Base-by-base conservation (phyloP, 2,113 vertebrate genomes). In the Pachypanchax playfairii region DNA sequence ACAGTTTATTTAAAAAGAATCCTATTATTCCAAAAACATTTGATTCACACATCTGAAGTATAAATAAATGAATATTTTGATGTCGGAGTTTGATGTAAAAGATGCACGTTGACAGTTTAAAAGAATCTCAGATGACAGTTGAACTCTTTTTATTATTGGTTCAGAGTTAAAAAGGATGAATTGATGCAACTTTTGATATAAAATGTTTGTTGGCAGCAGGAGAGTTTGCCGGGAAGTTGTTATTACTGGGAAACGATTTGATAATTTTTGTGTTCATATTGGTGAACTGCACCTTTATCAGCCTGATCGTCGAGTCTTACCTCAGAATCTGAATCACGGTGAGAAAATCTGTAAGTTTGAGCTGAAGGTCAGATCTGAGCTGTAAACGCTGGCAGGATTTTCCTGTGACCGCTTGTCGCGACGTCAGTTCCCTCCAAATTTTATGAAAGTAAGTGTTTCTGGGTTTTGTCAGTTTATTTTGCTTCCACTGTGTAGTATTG, bases 401-500 rank as follows among this genome's bases (percentile, higher is more conserved):
- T 41, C 14, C 17, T 18, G 38, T 36, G 35, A 36, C 10, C 35
- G 15, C 36, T 39, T 17, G 2, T n/a, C n/a, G n/a, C 28, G 7
- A 7, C 28, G 7, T 29, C 28, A 4, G 28, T 29, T 12, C 10
- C 10, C 33, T 35, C 7, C 7, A 33, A 11, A 6, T 8, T n/a
- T 41, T 21, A n/a, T 9, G 9, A 39, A 4, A 21, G 1, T 14
- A 33, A 24, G 29, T 52, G 49, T 24, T 22, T 21, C 25, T 11
- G 7, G 41, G 18, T 41, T 59, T 58, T 1, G 22, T 26, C 29
- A 47, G 46, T 1, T 13, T 15, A 36, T 63, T 33, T 43, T 61
- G 1, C 48, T 65, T 54, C 41, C 64, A 38, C 26, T 10, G 22
- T 13, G 20, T 57, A 39, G 20, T 61, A 75, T 59, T 39, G 36